Percentiles rank a stretch among this genome's conserved stretches.
Conservation (phyloP, 1,140 invertebrate species). For the Whitmania pigra region DNA sequence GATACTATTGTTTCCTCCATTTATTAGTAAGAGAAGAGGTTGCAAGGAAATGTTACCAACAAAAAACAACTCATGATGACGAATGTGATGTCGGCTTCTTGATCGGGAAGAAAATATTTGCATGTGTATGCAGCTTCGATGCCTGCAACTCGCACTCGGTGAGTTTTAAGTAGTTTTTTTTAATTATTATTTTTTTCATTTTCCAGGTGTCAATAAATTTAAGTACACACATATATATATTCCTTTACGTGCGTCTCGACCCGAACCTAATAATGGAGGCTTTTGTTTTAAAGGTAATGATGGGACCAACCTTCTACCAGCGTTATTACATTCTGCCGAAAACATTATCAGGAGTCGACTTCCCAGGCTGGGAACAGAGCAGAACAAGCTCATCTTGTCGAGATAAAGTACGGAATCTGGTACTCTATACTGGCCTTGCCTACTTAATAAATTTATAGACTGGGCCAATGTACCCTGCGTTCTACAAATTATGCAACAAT, state of each 20-base stretch:
- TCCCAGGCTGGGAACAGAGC: constrained; percentile 2
- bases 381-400: too few species aligned
- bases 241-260: background rate
- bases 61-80: background rate
- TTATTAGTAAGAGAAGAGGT: background rate
- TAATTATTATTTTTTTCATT: background rate
- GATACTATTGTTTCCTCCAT: background rate
- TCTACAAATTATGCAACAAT: too few species aligned
- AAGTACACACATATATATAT: too few species aligned
- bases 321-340: background rate
- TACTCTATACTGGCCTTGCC: too few species aligned
- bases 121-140: background rate
- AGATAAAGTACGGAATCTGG: too few species aligned
- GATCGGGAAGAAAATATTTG: constrained; percentile 4
- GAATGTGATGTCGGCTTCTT: constrained; percentile 5
- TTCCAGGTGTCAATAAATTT: background rate
- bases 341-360: background rate
- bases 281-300: background rate
- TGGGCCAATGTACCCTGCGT: too few species aligned
- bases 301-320: background rate
- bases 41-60: background rate
- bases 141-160: background rate
- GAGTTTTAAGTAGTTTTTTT: background rate
- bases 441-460: too few species aligned
- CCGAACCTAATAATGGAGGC: background rate